These are phyloP conservation scores for Dolichopus griseipennis DNA, from an alignment of 2,888 invertebrate genomes.

Conservation along the genomic window DNA sequence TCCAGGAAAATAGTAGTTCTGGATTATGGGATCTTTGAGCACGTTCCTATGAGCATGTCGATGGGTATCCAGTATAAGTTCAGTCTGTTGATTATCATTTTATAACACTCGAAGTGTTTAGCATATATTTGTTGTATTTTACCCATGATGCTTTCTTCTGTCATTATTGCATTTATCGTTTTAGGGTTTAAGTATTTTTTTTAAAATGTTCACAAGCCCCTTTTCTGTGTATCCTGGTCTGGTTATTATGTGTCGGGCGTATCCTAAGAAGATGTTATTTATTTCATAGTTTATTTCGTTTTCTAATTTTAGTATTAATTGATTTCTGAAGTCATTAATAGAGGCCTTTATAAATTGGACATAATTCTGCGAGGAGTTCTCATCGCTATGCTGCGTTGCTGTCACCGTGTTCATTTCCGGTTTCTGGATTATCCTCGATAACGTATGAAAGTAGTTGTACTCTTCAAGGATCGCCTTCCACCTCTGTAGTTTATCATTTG, in stretches of 20 bases:
- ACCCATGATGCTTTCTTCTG: neutral
- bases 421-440: constrained; percentile 9
- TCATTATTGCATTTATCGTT: neutral
- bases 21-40: too few species aligned
- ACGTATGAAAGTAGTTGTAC: constrained; percentile 14
- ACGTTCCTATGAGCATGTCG: too few species aligned
- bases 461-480: constrained; percentile 19
- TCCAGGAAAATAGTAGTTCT: neutral
- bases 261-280: neutral
- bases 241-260: too few species aligned
- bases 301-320: too few species aligned
- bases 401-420: constrained; percentile 10
- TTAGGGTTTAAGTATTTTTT: neutral
- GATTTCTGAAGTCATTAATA: constrained; percentile 11
- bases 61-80: too few species aligned
- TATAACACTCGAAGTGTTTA: too few species aligned
- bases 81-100: too few species aligned
- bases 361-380: constrained; percentile 7
- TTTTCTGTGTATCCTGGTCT: too few species aligned
- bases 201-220: too few species aligned
- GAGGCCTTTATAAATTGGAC: neutral
- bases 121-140: too few species aligned
- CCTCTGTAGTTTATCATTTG: constrained; percentile 11
- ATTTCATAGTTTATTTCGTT: neutral
- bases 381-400: constrained; percentile 11